A percentile compares a stretch with the other conserved stretches of the same genome.
Conservation (phyloP, 1,140 invertebrate species). For the Ips typographus region DNA sequence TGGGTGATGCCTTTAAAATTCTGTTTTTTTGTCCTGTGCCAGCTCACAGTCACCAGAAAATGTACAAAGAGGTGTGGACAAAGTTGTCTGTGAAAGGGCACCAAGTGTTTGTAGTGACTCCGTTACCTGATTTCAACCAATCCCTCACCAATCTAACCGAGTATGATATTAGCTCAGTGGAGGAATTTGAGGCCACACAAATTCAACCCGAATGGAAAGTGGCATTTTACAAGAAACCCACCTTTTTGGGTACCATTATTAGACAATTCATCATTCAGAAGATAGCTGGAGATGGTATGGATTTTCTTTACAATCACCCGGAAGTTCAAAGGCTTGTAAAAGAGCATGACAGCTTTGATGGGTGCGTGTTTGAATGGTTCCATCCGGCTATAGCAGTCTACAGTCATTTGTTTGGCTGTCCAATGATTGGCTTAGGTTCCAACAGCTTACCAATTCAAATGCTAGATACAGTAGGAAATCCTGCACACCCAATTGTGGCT, state of each 20-base stretch:
- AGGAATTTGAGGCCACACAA: slow-evolving; percentile 9
- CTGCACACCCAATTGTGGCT: slow-evolving; percentile 53
- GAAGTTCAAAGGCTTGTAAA: slow-evolving; percentile 33
- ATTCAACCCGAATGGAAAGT: slow-evolving; percentile 16
- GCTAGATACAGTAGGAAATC: slow-evolving; percentile 41
- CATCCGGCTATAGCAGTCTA: slow-evolving; percentile 35
- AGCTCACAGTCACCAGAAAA: slow-evolving; percentile 59
- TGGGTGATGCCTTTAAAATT: slow-evolving; percentile 50
- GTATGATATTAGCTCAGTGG: slow-evolving; percentile 32
- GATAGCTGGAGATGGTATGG: slow-evolving; percentile 8
- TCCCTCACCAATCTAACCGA: slow-evolving; percentile 18
- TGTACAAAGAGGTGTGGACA: slow-evolving; percentile 51
- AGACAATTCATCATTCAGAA: slow-evolving; percentile 16
- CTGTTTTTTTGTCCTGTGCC: slow-evolving; percentile 54
- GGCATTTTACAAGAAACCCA: slow-evolving; percentile 31
- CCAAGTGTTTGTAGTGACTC: slow-evolving; percentile 30
- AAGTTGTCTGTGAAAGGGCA: slow-evolving; percentile 36
- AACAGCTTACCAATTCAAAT: slow-evolving; percentile 26
- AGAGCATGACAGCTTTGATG: slow-evolving; percentile 36
- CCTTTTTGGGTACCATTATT: slow-evolving; percentile 20
- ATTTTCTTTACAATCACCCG: slow-evolving; percentile 18
- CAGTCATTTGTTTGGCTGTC: slow-evolving; percentile 40
- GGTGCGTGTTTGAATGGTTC: slow-evolving; percentile 40
- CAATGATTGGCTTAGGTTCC: slow-evolving; percentile 45
- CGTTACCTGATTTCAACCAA: slow-evolving; percentile 16